Conservation (phyloP, 64 coral and sea anemone species). For the Montipora sp. region DNA sequence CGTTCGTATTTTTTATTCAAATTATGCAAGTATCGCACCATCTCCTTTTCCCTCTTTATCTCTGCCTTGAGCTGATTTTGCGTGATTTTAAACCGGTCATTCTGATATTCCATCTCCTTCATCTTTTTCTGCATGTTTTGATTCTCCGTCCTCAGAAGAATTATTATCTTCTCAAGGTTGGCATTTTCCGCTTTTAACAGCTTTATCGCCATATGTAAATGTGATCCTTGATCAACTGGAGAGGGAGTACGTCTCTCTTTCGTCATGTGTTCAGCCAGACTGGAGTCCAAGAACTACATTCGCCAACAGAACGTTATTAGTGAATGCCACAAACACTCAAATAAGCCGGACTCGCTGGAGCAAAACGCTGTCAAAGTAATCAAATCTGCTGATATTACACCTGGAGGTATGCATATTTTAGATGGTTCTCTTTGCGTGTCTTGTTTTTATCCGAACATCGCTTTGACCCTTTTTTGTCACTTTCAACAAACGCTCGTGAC, state of each 20-base stretch:
- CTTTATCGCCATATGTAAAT: slow-evolving; percentile 95
- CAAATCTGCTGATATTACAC: slow-evolving; percentile 57
- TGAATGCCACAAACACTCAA: slow-evolving; percentile 11
- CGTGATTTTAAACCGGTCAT: slow-evolving; percentile 91
- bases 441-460: slow-evolving; percentile 14
- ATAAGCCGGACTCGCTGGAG: slow-evolving; percentile 1
- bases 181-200: slow-evolving; percentile 94
- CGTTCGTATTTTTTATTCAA: slow-evolving; percentile 93
- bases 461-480: slow-evolving; percentile 41
- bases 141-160: slow-evolving; percentile 89
- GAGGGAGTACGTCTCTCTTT: slow-evolving; percentile 66
- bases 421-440: slow-evolving; percentile 36
- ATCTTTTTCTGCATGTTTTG: slow-evolving; percentile 84
- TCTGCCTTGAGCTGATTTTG: slow-evolving; percentile 89
- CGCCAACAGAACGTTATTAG: background rate
- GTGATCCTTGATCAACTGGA: slow-evolving; percentile 86
- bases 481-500: background rate
- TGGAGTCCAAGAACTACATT: slow-evolving; percentile 12
- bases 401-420: slow-evolving; percentile 77
- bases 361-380: slow-evolving; percentile 57
- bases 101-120: slow-evolving; percentile 94
- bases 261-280: slow-evolving; percentile 47
- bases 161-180: slow-evolving; percentile 95
- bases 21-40: slow-evolving; percentile 84
- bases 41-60: slow-evolving; percentile 86